Percentiles rank a stretch among this genome's conserved stretches.
These are phyloP conservation scores for Taeniopygia guttata DNA, from an alignment of 2,797 vertebrate species.

Conservation along the genomic window DNA sequence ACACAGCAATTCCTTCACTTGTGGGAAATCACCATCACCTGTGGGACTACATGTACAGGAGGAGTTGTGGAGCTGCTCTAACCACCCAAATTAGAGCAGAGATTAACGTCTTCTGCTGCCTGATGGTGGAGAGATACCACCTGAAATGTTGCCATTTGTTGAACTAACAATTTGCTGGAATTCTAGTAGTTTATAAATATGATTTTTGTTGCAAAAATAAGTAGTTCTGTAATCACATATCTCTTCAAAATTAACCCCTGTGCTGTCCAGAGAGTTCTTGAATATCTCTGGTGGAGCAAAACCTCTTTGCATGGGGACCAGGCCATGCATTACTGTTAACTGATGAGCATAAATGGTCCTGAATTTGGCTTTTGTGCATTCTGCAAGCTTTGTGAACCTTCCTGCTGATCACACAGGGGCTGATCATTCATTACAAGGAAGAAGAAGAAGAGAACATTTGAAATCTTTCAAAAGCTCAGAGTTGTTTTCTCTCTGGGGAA, in stretches of 20 bases:
- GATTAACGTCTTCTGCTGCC: not conserved
- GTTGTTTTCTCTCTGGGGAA: not conserved
- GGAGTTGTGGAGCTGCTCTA: not conserved
- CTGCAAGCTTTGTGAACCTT: not conserved
- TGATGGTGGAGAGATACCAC: not conserved
- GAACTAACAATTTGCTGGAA: not conserved
- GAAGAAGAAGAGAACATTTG: not conserved
- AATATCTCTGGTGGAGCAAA: not conserved
- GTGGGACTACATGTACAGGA: not conserved
- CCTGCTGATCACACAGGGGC: not conserved
- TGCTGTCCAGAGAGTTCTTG: not conserved
- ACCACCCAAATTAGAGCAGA: accelerated
- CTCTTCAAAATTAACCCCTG: not conserved
- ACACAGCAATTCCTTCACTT: not conserved
- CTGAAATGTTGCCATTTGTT: not conserved
- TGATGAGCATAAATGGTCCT: not conserved
- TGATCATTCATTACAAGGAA: not conserved
- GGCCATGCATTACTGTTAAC: not conserved
- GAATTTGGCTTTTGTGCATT: not conserved
- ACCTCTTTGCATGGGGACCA: not conserved
- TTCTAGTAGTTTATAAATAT: accelerated
- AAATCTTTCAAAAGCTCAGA: not conserved
- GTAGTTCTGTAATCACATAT: not conserved
- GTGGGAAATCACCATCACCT: not conserved
- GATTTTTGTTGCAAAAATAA: too few relatives aligned